Evolutionary conservation across 2,113 vertebrate genomes (phyloP).

Genomic region (Sterrhoptilus dennistouni): DNA sequence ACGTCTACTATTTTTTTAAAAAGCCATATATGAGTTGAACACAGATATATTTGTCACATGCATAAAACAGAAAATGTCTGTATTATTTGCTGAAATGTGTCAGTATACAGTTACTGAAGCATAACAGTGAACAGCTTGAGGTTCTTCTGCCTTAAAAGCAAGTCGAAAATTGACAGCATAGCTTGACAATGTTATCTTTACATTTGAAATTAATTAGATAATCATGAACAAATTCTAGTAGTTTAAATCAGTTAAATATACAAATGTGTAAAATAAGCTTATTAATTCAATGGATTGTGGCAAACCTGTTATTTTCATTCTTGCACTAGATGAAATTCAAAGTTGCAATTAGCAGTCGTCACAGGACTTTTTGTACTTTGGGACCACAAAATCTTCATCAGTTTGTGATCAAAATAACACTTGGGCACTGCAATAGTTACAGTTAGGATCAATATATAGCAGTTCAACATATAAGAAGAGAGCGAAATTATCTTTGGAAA

Average conservation of each 20-base stretch:
- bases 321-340: background rate
- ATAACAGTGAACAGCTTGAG: constrained; percentile 5
- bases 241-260: background rate
- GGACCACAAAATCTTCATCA: background rate
- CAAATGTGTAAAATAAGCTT: background rate
- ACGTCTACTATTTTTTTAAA: background rate
- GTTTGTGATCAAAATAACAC: constrained; percentile 4
- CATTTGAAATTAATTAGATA: constrained; percentile 20
- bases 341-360: background rate
- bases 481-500: constrained; percentile 33
- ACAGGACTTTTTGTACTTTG: background rate
- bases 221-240: background rate
- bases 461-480: background rate
- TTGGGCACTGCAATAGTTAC: background rate
- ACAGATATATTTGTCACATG: background rate
- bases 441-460: background rate
- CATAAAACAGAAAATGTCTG: background rate
- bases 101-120: background rate
- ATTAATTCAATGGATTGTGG: background rate
- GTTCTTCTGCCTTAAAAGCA: background rate
- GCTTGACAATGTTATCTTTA: constrained; percentile 11
- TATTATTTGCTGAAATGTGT: background rate
- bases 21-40: background rate
- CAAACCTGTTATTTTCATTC: background rate
- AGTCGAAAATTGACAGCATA: constrained; percentile 9